A percentile compares a stretch with the other conserved stretches of the same genome.
phyloP scores from a whole-genome alignment of 2,888 invertebrate species.

The Tuta absoluta region DNA sequence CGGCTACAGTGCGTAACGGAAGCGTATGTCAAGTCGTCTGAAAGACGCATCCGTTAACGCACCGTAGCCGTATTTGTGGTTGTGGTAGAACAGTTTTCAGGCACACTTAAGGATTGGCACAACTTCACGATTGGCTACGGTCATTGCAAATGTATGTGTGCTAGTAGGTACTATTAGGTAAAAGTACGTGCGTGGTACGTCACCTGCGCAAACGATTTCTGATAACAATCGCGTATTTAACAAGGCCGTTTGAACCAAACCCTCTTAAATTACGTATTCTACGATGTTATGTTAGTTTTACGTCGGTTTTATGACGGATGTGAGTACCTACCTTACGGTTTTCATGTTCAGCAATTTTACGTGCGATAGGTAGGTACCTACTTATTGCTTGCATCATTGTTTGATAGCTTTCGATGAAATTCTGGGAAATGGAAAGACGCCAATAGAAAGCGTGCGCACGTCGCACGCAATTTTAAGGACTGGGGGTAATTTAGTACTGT shows the following conservation, averaged over 20 bases:
- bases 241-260: conserved; percentile 19
- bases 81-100: no score
- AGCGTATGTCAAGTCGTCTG: no score
- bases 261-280: conserved; percentile 12
- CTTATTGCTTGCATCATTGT: background rate
- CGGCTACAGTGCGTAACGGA: no score
- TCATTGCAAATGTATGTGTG: no score
- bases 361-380: no score
- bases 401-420: no score
- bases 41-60: no score
- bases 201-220: conserved; percentile 11
- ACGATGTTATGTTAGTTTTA: background rate
- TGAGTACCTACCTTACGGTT: background rate
- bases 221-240: conserved; percentile 14
- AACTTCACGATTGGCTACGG: background rate
- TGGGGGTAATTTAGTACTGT: no score
- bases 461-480: no score
- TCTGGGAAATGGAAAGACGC: no score
- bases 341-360: background rate
- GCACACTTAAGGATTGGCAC: background rate
- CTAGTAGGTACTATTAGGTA: background rate
- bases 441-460: no score
- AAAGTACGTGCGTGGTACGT: background rate
- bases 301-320: conserved; percentile 6
- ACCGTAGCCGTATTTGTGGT: no score